Percentiles rank a stretch among this genome's conserved stretches.
Evolutionary conservation across 2,113 vertebrate species (phyloP).

Genomic region (Clarias batrachus): DNA sequence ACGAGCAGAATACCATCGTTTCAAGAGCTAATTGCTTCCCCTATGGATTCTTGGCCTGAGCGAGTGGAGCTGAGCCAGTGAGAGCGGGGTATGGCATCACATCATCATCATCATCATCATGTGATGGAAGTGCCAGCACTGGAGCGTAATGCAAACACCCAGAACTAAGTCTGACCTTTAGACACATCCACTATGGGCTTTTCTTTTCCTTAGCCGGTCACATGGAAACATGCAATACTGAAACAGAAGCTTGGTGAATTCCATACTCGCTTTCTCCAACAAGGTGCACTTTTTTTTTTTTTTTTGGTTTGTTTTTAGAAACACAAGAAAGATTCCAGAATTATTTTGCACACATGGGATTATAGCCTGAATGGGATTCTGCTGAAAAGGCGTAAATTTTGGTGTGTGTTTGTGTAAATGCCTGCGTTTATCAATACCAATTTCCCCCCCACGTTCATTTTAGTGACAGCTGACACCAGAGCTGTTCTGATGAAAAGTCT

Average conservation of each 20-base stretch:
- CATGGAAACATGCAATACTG: constrained; percentile 58
- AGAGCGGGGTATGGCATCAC: constrained; percentile 43
- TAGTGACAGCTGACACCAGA: not conserved
- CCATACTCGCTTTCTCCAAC: constrained; percentile 43
- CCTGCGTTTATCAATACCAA: not conserved
- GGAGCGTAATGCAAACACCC: constrained; percentile 56
- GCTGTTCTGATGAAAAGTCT: not conserved
- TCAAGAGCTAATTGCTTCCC: not conserved
- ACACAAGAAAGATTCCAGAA: not conserved
- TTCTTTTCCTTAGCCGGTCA: constrained; percentile 27
- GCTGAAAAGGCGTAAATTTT: not conserved
- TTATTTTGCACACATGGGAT: not conserved
- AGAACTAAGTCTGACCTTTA: constrained; percentile 53
- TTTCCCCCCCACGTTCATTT: not conserved
- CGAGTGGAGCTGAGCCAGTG: constrained; percentile 16
- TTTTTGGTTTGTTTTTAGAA: not conserved
- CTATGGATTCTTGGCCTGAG: not conserved
- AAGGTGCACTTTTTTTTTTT: not conserved
- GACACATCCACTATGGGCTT: not conserved
- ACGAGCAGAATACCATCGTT: constrained; percentile 9
- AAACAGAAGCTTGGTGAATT: constrained; percentile 66
- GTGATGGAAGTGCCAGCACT: constrained; percentile 46
- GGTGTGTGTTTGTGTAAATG: not conserved
- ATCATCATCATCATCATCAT: constrained; percentile 22
- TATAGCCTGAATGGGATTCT: not conserved